Percentiles rank a stretch among this genome's conserved stretches.
Evolutionary conservation across 1,140 invertebrate species (phyloP).

Genomic region (Scaptomyza montana): DNA sequence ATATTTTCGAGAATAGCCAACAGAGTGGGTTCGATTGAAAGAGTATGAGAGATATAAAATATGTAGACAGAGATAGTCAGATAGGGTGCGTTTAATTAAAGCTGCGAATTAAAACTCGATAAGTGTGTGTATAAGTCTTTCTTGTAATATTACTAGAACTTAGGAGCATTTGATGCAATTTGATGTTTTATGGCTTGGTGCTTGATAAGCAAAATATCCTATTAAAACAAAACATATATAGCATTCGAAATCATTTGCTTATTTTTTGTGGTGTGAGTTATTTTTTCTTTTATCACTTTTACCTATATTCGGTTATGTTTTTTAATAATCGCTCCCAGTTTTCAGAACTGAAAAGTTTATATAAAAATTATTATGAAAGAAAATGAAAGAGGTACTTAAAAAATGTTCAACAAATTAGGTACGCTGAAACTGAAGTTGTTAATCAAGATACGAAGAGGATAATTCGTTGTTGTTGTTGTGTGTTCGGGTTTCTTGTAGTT

Average conservation of each 20-base stretch:
- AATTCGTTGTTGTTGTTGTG: not conserved
- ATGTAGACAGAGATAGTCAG: slow-evolving; percentile 40
- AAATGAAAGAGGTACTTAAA: slow-evolving; percentile 65
- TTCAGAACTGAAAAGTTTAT: slow-evolving; percentile 83
- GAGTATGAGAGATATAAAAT: slow-evolving; percentile 16
- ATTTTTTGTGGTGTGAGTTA: slow-evolving; percentile 39
- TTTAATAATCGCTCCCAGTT: slow-evolving; percentile 84
- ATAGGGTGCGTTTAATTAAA: slow-evolving; percentile 58
- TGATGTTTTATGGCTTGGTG: slow-evolving; percentile 37
- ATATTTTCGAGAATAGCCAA: slow-evolving; percentile 32
- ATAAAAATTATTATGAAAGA: slow-evolving; percentile 78
- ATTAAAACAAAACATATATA: slow-evolving; percentile 52
- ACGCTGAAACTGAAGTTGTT: slow-evolving; percentile 53
- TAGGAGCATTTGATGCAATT: slow-evolving; percentile 39
- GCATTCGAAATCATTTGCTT: slow-evolving; percentile 60
- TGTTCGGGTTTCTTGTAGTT: slow-evolving; percentile 20
- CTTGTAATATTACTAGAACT: slow-evolving; percentile 40
- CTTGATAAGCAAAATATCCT: slow-evolving; percentile 48
- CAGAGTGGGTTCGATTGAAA: slow-evolving; percentile 42
- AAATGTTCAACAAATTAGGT: slow-evolving; percentile 60
- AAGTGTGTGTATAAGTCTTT: slow-evolving; percentile 31
- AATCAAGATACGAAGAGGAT: slow-evolving; percentile 32
- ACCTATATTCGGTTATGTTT: slow-evolving; percentile 84
- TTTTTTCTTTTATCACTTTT: slow-evolving; percentile 65
- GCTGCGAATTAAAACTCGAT: slow-evolving; percentile 65